phyloP scores from a whole-genome alignment of 2,888 invertebrate species.

The Chaetogeoica ovagalla region DNA sequence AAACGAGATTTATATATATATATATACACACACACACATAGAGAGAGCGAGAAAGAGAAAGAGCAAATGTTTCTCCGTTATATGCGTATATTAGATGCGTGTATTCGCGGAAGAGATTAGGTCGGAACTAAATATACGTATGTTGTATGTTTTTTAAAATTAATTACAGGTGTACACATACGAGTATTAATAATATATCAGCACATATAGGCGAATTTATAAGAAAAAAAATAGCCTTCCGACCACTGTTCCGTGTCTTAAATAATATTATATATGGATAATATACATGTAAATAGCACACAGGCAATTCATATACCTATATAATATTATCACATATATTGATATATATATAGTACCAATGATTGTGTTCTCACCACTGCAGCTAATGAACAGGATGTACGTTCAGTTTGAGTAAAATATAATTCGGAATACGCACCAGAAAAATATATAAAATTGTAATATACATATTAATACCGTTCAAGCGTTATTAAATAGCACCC shows the following conservation, averaged over 20 bases:
- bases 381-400: constrained; percentile 15
- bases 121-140: background rate
- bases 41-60: too few relatives aligned
- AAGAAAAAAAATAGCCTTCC: background rate
- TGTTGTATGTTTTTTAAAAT: background rate
- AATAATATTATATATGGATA: constrained; percentile 6
- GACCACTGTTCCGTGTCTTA: constrained; percentile 34
- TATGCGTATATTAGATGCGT: too few relatives aligned
- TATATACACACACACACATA: too few relatives aligned
- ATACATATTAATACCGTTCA: too few relatives aligned
- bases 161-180: background rate
- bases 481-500: too few relatives aligned
- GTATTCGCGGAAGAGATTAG: background rate
- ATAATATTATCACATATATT: too few relatives aligned
- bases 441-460: too few relatives aligned
- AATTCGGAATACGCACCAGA: background rate
- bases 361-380: too few relatives aligned
- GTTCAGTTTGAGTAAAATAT: background rate
- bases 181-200: background rate
- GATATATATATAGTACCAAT: too few relatives aligned
- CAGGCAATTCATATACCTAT: too few relatives aligned
- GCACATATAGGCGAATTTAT: background rate
- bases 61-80: too few relatives aligned
- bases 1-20: too few relatives aligned
- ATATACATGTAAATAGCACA: constrained; percentile 32